Evolutionary conservation across 2,797 vertebrate species (phyloP), one percentile per base, ranked within the genome.

Genomic region (Sebastes steindachneri): DNA sequence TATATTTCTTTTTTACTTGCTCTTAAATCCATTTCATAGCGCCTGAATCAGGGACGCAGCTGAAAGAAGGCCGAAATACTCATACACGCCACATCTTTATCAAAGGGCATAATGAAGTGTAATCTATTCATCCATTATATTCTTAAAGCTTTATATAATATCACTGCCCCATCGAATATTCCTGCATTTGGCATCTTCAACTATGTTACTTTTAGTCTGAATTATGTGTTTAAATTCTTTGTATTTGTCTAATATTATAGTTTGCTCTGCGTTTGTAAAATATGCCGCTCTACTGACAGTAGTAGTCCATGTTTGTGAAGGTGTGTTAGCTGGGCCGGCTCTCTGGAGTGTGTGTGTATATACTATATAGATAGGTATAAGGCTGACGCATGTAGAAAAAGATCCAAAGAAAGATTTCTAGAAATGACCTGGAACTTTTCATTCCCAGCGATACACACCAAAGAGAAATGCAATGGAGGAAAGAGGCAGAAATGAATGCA

Each of bases 351-450:
- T 15, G 23, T 35, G 11, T 17, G 23, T 29, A 4, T 28, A 3
- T 70, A 63, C 31, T 23, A 23, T 15, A 28, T 48, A 26, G 7
- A 58, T 26, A 4, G 64, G 55, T 62, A 41, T 64, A 41, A 45
- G 19, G 33, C 31, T 54, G 62, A 75, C 2, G 15, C 23, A 73
- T 31, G 26, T 53, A 74, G 28, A 72, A 74, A 62, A 65, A 63
- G 60, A 79, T 77, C 26, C 74, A 70, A 75, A 68, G 51, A 6
- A 51, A 37, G 37, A 77, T 73, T 76, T 78, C 57, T 37, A 29
- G 58, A 63, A 73, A 81, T 31, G n/a, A 76, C 59, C 53, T 53
- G n/a, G 7, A 83, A 82, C 25, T 70, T 64, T 65, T 59, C 45
- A 77, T 54, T 70, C 45, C 48, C 8, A 76, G 9, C 68, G 31